Evolutionary conservation across 2,888 invertebrate genomes (phyloP), one percentile per base, ranked within the genome.

Genomic region (Urechis unicinctus): DNA sequence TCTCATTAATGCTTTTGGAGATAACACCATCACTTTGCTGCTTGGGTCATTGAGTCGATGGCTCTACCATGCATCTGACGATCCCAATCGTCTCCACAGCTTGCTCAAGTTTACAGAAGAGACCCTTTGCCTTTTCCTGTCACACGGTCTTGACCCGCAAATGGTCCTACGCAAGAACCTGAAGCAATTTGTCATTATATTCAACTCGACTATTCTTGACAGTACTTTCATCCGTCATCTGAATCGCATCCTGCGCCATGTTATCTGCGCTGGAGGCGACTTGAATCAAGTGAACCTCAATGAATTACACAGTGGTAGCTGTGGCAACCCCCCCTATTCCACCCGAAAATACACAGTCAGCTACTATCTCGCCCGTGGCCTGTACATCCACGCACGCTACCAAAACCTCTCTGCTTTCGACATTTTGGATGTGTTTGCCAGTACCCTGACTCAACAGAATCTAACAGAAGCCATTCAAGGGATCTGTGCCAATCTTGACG

Each of bases 151-250:
- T 30, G 59, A 63, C 48, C 60, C 63, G 3, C 60, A 63, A 50
- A 52, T 60, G 43, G 63, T 63, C 1, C 56, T 63, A 22, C 45
- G 59, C 9, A 60, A 61, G 42, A 63, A 63, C 46, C 57, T 63
- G 45, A 63, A 63, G 43, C 63, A 62, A 53, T 59, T 63, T 29
- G 59, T 63, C 53, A 63, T 63, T 56, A 63, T 63, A 42, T 63
- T 62, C 57, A 63, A 63, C 56, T 62, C 62, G 5, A 64, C 60
- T 13, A 62, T 62, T 31, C 58, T 63, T 2, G 60, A 63, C 31
- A 25, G 41, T 21, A 43, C 53, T 26, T 63, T 63, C 56, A 62
- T 63, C 45, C 53, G 52, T 24, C 58, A 61, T 29, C 54, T 63
- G 30, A 63, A 63, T 44, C 55, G 36, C n/a, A 54, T 63, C 22